phyloP scores from a whole-genome alignment of 2,888 invertebrate genomes.

The Baccha elongata region DNA sequence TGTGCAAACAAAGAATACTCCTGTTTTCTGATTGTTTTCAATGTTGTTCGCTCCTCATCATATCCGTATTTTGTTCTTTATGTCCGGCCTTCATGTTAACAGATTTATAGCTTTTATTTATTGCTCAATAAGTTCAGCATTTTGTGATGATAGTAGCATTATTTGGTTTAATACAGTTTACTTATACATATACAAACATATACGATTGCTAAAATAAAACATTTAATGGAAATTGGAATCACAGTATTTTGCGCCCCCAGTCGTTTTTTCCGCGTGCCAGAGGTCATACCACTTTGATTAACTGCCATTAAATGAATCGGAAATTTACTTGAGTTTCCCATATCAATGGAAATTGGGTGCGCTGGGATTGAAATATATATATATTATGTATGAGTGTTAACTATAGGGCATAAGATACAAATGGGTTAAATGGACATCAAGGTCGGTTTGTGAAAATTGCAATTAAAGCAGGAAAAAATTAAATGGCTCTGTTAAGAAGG shows the following conservation, averaged over 20 bases:
- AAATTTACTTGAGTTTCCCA: constrained; percentile 50
- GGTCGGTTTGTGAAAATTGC: constrained; percentile 1
- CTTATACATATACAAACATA: too few relatives aligned
- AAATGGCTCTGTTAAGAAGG: too few relatives aligned
- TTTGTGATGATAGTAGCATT: constrained; percentile 38
- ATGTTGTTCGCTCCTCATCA: not conserved
- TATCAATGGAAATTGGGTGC: constrained; percentile 44
- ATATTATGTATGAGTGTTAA: constrained; percentile 41
- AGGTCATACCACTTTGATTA: constrained; percentile 55
- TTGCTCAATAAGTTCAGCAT: constrained; percentile 44
- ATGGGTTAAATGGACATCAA: constrained; percentile 28
- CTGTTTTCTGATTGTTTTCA: constrained; percentile 12
- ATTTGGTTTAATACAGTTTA: constrained; percentile 49
- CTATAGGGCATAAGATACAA: constrained; percentile 43
- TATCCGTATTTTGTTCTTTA: constrained; percentile 2
- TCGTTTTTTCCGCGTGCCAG: too few relatives aligned
- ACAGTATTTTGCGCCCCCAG: not conserved
- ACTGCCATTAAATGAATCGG: constrained; percentile 53
- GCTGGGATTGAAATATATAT: constrained; percentile 8
- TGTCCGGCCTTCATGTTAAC: constrained; percentile 23
- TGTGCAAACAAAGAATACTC: constrained; percentile 29
- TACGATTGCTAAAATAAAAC: constrained; percentile 50
- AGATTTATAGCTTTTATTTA: constrained; percentile 64
- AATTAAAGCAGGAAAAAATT: not conserved
- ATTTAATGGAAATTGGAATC: constrained; percentile 34